Conservation (phyloP, 2,113 vertebrate genomes). For the Cairina moschata region DNA sequence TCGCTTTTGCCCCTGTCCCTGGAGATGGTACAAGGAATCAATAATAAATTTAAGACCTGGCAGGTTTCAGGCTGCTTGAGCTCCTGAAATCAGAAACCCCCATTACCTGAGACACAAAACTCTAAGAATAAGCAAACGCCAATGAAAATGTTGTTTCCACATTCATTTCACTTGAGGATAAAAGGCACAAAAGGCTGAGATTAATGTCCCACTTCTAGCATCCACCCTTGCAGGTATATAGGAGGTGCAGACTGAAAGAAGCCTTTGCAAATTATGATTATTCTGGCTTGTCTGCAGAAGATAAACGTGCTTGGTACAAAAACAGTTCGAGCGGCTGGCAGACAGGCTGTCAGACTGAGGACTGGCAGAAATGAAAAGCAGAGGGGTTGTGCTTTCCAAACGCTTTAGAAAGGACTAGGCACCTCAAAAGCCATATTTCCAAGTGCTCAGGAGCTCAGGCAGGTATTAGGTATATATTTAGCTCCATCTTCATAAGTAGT, state of each 20-base stretch:
- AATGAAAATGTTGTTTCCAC: background rate
- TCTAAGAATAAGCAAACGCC: background rate
- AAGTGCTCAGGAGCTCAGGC: background rate
- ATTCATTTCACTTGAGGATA: background rate
- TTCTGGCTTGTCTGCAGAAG: background rate
- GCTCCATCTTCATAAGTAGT: background rate
- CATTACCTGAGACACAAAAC: background rate
- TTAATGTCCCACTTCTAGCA: background rate
- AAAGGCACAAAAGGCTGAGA: background rate
- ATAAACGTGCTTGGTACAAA: background rate
- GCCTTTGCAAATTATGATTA: background rate
- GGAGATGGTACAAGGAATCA: conserved; percentile 50
- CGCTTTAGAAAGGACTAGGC: background rate
- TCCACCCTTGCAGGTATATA: background rate
- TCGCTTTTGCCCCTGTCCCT: conserved; percentile 48
- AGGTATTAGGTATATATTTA: background rate
- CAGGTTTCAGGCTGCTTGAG: conserved; percentile 48
- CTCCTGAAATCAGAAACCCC: background rate
- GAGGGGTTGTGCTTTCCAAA: background rate
- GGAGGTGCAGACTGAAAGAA: background rate
- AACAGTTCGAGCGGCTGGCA: background rate
- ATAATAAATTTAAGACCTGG: conserved; percentile 60
- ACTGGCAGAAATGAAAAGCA: background rate
- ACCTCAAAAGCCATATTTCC: background rate
- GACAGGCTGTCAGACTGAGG: background rate